Evolutionary conservation across 2,888 invertebrate species (phyloP).

Genomic region (Pseudococcus viburni): DNA sequence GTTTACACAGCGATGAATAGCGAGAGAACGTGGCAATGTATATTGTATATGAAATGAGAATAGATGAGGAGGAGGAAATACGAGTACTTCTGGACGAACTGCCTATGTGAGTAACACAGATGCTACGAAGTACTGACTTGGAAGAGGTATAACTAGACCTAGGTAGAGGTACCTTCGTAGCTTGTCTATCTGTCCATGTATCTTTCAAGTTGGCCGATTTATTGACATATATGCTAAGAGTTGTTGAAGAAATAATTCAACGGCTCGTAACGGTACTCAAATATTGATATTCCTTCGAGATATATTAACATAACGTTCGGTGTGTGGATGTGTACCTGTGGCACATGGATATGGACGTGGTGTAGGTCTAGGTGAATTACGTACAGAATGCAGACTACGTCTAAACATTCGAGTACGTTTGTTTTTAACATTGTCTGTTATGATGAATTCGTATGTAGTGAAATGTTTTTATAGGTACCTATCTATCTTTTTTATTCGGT

Average conservation of each 20-base stretch:
- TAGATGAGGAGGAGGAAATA: not conserved
- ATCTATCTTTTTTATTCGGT: too few relatives aligned
- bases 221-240: slow-evolving; percentile 21
- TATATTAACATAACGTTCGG: slow-evolving; percentile 20
- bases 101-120: not conserved
- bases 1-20: not conserved
- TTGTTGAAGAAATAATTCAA: slow-evolving; percentile 37
- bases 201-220: slow-evolving; percentile 27
- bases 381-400: too few relatives aligned
- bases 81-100: not conserved
- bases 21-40: not conserved
- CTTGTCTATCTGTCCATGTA: not conserved
- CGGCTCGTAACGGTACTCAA: not conserved
- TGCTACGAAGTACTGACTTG: not conserved
- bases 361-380: too few relatives aligned
- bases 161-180: not conserved
- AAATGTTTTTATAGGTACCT: too few relatives aligned
- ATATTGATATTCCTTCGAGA: slow-evolving; percentile 33
- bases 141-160: not conserved
- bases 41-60: not conserved
- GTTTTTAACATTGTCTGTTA: too few relatives aligned
- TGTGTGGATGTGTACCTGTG: not conserved
- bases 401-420: too few relatives aligned
- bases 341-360: too few relatives aligned
- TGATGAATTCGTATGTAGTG: too few relatives aligned